Evolutionary conservation across 2,888 invertebrate species (phyloP), one percentile per base, ranked within the genome.

Genomic region (Ochropleura plecta): DNA sequence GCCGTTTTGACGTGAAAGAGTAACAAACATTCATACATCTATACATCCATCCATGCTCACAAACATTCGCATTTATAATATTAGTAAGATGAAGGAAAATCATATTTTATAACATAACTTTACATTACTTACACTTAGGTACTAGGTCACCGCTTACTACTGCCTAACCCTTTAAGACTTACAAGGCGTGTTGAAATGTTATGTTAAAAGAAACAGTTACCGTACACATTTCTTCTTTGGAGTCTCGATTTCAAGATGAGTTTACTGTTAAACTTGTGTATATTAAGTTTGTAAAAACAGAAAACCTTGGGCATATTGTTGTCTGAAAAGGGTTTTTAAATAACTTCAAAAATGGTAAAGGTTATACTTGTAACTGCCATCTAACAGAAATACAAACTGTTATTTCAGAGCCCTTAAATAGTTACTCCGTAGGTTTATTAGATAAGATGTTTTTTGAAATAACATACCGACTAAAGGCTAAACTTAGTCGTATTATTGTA

Each of bases 381-480:
- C 12, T 42, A 57, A 59, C 40, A 73, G 42, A 77, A 76, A 72
- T 71, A 70, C n/a, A 66, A 30, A n/a, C 48, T 82, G 73, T 71
- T 82, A 68, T 77, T 83, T 57, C 53, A 67, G n/a, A 65, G 82
- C 57, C 64, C 76, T 72, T 63, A 73, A 75, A 70, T 60, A 64
- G 71, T 63, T 40, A 66, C 76, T 71, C 46, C 16, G 59, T 66
- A 69, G 74, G 65, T 48, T 66, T 70, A 53, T 63, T 66, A 87
- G 85, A 80, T 87, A 90, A 90, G 89, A 88, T 90, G 91, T 92
- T 91, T 90, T 89, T 87, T 88, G 86, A 90, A 89, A 90, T 90
- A 92, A 92, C 90, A 89, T 91, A 88, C 70, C 85, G 86, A 89
- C 89, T 78, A 81, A 89, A 83, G 87, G 88, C 82, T 83, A 83